These are phyloP conservation scores for Drosophila siamana DNA, from an alignment of 2,888 invertebrate species.

Conservation along the genomic window DNA sequence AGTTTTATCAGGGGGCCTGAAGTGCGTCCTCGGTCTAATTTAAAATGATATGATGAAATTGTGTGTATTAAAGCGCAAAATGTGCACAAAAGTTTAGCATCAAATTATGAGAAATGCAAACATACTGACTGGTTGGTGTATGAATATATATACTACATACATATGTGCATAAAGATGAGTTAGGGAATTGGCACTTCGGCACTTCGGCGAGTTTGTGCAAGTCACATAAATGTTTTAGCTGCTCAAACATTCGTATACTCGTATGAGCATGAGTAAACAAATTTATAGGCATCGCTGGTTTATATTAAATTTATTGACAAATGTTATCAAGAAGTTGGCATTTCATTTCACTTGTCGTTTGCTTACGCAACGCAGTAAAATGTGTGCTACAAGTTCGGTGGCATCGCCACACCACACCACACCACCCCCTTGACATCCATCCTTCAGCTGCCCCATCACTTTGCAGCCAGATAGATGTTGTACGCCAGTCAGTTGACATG, in stretches of 20 bases:
- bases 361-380: conserved; percentile 77
- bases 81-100: background rate
- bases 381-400: conserved; percentile 71
- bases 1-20: conserved; percentile 26
- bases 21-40: conserved; percentile 8
- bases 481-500: conserved; percentile 75
- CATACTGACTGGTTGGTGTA: too few species aligned
- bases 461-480: conserved; percentile 53
- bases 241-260: background rate
- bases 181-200: conserved; percentile 12
- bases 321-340: conserved; percentile 74
- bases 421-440: conserved; percentile 3
- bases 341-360: conserved; percentile 75
- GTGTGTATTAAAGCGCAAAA: background rate
- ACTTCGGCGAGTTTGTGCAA: conserved; percentile 6
- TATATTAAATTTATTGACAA: conserved; percentile 79
- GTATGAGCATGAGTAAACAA: conserved; percentile 36
- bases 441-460: conserved; percentile 12
- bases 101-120: background rate
- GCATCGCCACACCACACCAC: conserved; percentile 28
- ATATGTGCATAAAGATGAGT: background rate
- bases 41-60: background rate
- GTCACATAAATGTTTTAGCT: conserved; percentile 34
- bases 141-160: too few species aligned
- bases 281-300: conserved; percentile 64